A percentile compares a stretch with the other conserved stretches of the same genome.
Conservation (phyloP, 1,140 invertebrate genomes). For the Lethrus apterus region DNA sequence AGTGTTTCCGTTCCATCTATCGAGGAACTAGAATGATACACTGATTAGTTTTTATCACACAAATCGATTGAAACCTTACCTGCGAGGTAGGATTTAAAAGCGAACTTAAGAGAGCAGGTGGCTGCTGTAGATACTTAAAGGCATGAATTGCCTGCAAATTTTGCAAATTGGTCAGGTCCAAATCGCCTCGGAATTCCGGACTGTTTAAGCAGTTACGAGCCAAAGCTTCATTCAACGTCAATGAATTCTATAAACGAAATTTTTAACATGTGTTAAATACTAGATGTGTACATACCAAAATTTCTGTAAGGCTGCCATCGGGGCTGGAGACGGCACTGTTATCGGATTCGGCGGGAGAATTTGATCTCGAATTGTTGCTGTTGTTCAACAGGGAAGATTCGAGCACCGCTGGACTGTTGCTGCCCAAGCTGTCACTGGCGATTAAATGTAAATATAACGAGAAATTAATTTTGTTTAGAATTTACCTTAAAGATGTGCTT, state of each 20-base stretch:
- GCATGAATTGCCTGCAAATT: slow-evolving; percentile 43
- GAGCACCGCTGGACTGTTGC: slow-evolving; percentile 46
- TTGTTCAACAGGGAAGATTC: slow-evolving; percentile 40
- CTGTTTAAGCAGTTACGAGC: slow-evolving; percentile 26
- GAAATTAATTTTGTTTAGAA: slow-evolving; percentile 4
- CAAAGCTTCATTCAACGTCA: slow-evolving; percentile 33
- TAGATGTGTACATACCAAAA: slow-evolving; percentile 50
- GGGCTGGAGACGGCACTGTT: slow-evolving; percentile 53
- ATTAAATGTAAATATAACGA: too few relatives aligned
- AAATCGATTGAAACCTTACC: too few relatives aligned
- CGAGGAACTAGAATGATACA: slow-evolving; percentile 20
- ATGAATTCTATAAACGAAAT: slow-evolving; percentile 28
- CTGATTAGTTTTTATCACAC: neutral
- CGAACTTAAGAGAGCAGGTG: slow-evolving; percentile 30
- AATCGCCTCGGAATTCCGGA: slow-evolving; percentile 28
- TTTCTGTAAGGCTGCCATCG: slow-evolving; percentile 53
- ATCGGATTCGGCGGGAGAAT: slow-evolving; percentile 55
- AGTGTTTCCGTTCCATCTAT: slow-evolving; percentile 27
- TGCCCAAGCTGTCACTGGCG: slow-evolving; percentile 41
- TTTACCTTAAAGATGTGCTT: slow-evolving; percentile 34
- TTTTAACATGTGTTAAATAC: neutral
- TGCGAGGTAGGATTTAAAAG: slow-evolving; percentile 28
- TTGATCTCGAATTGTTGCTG: slow-evolving; percentile 46
- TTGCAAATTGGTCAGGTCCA: slow-evolving; percentile 43
- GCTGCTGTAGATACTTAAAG: slow-evolving; percentile 43